These are phyloP conservation scores for Hippocampus comes DNA, from an alignment of 2,113 vertebrate species.

Conservation along the genomic window DNA sequence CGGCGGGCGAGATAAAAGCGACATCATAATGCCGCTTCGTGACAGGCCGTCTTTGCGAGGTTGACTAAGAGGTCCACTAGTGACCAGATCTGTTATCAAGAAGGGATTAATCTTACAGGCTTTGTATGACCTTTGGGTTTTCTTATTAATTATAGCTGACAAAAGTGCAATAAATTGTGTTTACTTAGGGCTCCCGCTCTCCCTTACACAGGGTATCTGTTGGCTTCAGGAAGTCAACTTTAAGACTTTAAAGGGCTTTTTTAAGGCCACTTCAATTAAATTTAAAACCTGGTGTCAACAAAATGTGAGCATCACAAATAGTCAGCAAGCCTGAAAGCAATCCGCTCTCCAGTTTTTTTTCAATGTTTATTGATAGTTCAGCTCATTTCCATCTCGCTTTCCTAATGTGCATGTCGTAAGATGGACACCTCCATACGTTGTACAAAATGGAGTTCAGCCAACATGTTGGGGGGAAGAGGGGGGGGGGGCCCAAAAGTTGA, in stretches of 20 bases:
- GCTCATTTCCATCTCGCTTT: background rate
- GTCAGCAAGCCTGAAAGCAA: background rate
- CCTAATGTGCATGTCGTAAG: background rate
- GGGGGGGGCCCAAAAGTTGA: no score
- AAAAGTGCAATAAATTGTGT: conserved; percentile 57
- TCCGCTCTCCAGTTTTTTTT: background rate
- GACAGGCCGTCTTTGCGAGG: conserved; percentile 32
- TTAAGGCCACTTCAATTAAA: background rate
- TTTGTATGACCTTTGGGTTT: conserved; percentile 64
- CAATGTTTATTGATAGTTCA: background rate
- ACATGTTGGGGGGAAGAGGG: no score
- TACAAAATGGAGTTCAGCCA: background rate
- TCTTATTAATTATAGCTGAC: conserved; percentile 65
- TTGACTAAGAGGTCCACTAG: conserved; percentile 33
- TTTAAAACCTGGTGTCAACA: background rate
- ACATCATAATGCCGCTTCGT: conserved; percentile 22
- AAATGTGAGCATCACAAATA: background rate
- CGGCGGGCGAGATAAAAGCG: conserved; percentile 26
- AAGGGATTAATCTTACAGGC: conserved; percentile 55
- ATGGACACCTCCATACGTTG: background rate
- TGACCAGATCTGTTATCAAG: conserved; percentile 56
- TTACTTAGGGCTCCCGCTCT: conserved; percentile 30
- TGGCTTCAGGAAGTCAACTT: background rate
- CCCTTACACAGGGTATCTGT: background rate
- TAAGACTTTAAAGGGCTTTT: background rate